phyloP scores from a whole-genome alignment of 1,140 invertebrate genomes.

The Conopomorpha cramerella region DNA sequence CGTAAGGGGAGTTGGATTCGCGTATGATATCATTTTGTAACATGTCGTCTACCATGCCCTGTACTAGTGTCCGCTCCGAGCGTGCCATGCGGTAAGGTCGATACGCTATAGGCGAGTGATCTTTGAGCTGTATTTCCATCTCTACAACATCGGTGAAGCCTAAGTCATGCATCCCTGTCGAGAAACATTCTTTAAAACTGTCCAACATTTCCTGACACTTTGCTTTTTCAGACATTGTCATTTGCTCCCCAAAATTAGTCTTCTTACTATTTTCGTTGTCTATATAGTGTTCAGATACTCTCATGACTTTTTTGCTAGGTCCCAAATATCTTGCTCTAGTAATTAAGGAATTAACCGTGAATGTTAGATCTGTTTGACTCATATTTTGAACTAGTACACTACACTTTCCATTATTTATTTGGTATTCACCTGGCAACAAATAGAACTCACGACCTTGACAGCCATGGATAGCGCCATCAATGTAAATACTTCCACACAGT shows the following conservation, averaged over 20 bases:
- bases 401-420: not conserved
- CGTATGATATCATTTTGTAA: constrained; percentile 21
- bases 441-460: not conserved
- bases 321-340: not conserved
- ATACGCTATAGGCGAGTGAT: constrained; percentile 10
- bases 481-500: not conserved
- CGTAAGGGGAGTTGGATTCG: constrained; percentile 14
- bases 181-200: constrained; percentile 12
- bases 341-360: not conserved
- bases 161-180: constrained; percentile 8
- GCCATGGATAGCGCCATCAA: not conserved
- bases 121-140: constrained; percentile 12
- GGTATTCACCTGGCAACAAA: not conserved
- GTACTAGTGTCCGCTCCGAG: constrained; percentile 11
- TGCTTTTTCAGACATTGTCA: not conserved
- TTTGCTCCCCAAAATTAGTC: not conserved
- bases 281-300: not conserved
- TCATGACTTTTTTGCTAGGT: not conserved
- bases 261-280: not conserved
- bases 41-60: constrained; percentile 19
- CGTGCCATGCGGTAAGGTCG: constrained; percentile 10
- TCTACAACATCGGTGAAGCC: constrained; percentile 4
- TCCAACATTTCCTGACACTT: constrained; percentile 1
- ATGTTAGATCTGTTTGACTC: not conserved
- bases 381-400: not conserved